Conservation (phyloP, 2,113 vertebrate species). For the Cryptotis parvus region DNA sequence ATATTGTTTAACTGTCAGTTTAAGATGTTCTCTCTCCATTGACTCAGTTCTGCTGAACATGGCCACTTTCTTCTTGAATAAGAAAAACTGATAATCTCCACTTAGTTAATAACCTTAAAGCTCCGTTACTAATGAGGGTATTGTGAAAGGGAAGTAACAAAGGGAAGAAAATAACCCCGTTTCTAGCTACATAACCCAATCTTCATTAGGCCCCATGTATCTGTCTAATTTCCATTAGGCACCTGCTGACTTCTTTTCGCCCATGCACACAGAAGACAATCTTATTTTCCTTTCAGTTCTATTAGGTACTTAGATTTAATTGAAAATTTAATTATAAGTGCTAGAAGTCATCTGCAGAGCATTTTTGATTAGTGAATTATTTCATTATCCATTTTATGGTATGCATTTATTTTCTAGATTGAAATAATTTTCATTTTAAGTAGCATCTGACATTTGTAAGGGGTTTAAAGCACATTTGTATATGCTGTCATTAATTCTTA, state of each 20-base stretch:
- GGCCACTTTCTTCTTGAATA: slow-evolving; percentile 13
- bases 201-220: slow-evolving; percentile 64
- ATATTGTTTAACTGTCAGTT: slow-evolving; percentile 32
- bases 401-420: slow-evolving; percentile 59
- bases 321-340: slow-evolving; percentile 76
- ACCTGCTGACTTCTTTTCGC: slow-evolving; percentile 68
- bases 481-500: slow-evolving; percentile 3
- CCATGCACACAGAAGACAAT: background rate
- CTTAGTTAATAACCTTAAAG: slow-evolving; percentile 51
- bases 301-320: slow-evolving; percentile 71
- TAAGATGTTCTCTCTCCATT: slow-evolving; percentile 21
- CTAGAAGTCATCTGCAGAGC: slow-evolving; percentile 58
- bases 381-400: slow-evolving; percentile 51
- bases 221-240: slow-evolving; percentile 73
- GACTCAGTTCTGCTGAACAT: slow-evolving; percentile 16
- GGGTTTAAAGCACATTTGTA: slow-evolving; percentile 32
- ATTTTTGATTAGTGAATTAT: slow-evolving; percentile 68
- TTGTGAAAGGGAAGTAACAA: slow-evolving; percentile 48
- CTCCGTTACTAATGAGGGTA: background rate
- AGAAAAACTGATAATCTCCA: slow-evolving; percentile 28
- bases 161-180: slow-evolving; percentile 31
- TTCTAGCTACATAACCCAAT: slow-evolving; percentile 61
- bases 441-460: slow-evolving; percentile 58
- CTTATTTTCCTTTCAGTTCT: slow-evolving; percentile 70
- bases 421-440: slow-evolving; percentile 74